phyloP scores from a whole-genome alignment of 1,140 invertebrate genomes.

The Zophobas morio region DNA sequence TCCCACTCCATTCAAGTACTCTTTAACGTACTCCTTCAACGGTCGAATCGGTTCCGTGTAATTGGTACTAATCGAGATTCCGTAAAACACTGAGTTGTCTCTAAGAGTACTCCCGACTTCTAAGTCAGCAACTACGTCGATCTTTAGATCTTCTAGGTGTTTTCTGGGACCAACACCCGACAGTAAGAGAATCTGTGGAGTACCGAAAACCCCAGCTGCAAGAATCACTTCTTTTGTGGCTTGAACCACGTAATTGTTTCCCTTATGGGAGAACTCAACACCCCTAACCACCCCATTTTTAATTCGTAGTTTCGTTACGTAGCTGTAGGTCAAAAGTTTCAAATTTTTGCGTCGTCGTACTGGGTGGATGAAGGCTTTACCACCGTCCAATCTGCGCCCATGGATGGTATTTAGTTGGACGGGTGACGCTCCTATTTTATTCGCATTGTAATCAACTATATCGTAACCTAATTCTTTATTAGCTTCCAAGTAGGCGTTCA shows the following conservation, averaged over 20 bases:
- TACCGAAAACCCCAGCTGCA: constrained; percentile 69
- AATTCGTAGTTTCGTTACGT: constrained; percentile 77
- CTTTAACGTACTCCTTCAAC: not conserved
- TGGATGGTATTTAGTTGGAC: constrained; percentile 32
- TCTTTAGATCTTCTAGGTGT: constrained; percentile 68
- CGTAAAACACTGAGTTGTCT: constrained; percentile 84
- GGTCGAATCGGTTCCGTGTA: constrained; percentile 26
- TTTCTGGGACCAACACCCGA: constrained; percentile 72
- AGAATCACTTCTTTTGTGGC: constrained; percentile 70
- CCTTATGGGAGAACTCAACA: constrained; percentile 69
- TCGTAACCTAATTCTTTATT: constrained; percentile 71
- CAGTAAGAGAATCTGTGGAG: constrained; percentile 72
- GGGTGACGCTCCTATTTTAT: constrained; percentile 29
- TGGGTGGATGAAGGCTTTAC: constrained; percentile 47
- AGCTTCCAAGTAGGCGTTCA: constrained; percentile 72
- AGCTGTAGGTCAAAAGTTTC: constrained; percentile 67
- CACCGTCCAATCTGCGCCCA: constrained; percentile 43
- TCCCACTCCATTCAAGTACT: constrained; percentile 72
- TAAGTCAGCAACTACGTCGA: constrained; percentile 63
- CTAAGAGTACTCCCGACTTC: constrained; percentile 80
- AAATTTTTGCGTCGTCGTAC: constrained; percentile 70
- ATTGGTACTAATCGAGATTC: constrained; percentile 75
- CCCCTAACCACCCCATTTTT: constrained; percentile 73
- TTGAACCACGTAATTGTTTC: constrained; percentile 57
- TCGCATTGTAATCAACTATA: constrained; percentile 65